Base-by-base conservation (phyloP, 1,140 invertebrate genomes). In the Cepaea nemoralis region DNA sequence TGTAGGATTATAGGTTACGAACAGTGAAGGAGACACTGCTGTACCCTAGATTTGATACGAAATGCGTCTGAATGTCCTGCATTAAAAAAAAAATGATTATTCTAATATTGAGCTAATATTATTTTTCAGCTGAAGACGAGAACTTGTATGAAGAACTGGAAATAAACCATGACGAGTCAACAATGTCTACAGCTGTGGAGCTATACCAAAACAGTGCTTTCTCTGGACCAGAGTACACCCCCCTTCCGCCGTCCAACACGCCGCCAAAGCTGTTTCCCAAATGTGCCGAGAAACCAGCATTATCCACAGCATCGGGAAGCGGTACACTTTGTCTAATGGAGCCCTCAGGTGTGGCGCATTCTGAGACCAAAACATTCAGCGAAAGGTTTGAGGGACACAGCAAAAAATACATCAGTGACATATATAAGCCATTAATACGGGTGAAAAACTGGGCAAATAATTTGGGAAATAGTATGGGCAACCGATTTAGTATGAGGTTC, bases 61-160 rank as follows among this genome's bases (percentile, higher is more conserved):
- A n/a, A n/a, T n/a, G n/a, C n/a, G n/a, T n/a, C n/a, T n/a, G n/a
- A n/a, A n/a, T n/a, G n/a, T n/a, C n/a, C n/a, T n/a, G n/a, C n/a
- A n/a, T n/a, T n/a, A 55, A 55, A 16, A 16, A 55, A 55, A 55
- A 55, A 55, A 16, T 12, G 33, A 67, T n/a, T 16, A 67, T n/a
- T n/a, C 33, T 67, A 67, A 16, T 12, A n/a, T 67, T 67, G 33
- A 27, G 12, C 33, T 27, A 67, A 67, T 27, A n/a, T 12, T 27
- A 67, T 40, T 73, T 55, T 55, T 22, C 50, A 55, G 50, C n/a
- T 55, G 50, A 19, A 39, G 59, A 77, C 14, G 76, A 78, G 27
- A 78, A 78, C 63, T 69, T 78, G 3, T 78, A 78, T 48, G 77
- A 78, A 69, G 77, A 78, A 33, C 63, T 78, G 31, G 77, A 78